Percentiles rank a stretch among this genome's conserved stretches.
Evolutionary conservation across 2,888 invertebrate species (phyloP).

Genomic region (Boloria euphrosyne): DNA sequence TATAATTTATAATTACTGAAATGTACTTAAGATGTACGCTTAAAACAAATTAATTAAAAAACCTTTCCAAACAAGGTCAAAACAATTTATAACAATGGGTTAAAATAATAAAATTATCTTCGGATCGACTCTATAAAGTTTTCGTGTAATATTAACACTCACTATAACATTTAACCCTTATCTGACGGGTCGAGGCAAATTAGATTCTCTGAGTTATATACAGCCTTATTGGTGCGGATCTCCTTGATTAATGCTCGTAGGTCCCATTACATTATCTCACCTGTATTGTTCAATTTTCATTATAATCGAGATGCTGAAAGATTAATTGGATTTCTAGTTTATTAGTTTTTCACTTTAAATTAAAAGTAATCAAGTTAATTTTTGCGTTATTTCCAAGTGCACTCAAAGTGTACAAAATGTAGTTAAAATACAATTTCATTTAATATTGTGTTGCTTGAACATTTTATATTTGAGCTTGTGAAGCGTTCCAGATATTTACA

Average conservation of each 20-base stretch:
- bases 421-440: background rate
- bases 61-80: background rate
- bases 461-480: slow-evolving; percentile 25
- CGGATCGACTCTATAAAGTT: slow-evolving; percentile 38
- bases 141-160: slow-evolving; percentile 46
- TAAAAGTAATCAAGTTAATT: no score
- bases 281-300: slow-evolving; percentile 33
- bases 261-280: slow-evolving; percentile 40
- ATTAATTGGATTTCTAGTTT: slow-evolving; percentile 13
- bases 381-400: no score
- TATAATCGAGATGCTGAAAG: slow-evolving; percentile 27
- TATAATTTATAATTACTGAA: no score
- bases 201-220: slow-evolving; percentile 48
- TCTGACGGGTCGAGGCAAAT: slow-evolving; percentile 43
- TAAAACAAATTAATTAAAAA: no score
- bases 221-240: slow-evolving; percentile 46
- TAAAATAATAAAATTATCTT: slow-evolving; percentile 37
- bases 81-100: slow-evolving; percentile 15
- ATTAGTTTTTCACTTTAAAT: background rate
- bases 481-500: slow-evolving; percentile 41
- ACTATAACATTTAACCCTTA: slow-evolving; percentile 46
- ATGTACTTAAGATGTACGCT: no score
- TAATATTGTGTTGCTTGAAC: slow-evolving; percentile 7
- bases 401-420: no score
- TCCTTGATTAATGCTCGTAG: slow-evolving; percentile 45